Percentiles rank a stretch among this genome's conserved stretches.
phyloP scores from a whole-genome alignment of 2,113 vertebrate genomes.

The Emydura subglobosa region DNA sequence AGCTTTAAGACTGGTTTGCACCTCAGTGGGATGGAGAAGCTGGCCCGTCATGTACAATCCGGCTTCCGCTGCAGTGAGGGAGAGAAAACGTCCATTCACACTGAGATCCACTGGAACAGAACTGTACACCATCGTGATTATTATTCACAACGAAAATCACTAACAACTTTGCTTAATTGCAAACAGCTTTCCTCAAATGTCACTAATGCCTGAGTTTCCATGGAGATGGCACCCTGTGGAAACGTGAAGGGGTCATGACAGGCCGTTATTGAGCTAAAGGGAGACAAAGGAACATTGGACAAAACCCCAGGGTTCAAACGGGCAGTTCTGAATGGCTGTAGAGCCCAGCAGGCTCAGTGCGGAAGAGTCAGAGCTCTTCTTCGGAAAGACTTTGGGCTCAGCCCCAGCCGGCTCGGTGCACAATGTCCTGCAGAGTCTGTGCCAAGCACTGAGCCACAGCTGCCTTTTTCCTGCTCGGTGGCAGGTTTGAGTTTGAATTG shows the following conservation, averaged over 20 bases:
- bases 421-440: neutral
- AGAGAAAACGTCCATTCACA: neutral
- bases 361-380: neutral
- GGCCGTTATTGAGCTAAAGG: neutral
- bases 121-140: neutral
- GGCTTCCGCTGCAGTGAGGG: neutral
- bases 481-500: neutral
- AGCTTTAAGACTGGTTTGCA: no score
- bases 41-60: neutral
- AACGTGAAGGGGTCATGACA: neutral
- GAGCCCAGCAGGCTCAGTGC: neutral
- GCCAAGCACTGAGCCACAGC: neutral
- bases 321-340: neutral
- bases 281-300: neutral
- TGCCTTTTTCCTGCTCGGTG: rapidly evolving
- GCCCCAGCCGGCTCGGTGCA: neutral
- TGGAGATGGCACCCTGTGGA: neutral
- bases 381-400: neutral
- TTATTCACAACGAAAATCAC: neutral
- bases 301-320: no score
- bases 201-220: neutral
- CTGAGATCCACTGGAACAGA: neutral
- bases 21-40: neutral
- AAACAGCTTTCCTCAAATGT: neutral
- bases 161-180: no score